phyloP scores from a whole-genome alignment of 1,140 invertebrate species.

The Camponotus floridanus region DNA sequence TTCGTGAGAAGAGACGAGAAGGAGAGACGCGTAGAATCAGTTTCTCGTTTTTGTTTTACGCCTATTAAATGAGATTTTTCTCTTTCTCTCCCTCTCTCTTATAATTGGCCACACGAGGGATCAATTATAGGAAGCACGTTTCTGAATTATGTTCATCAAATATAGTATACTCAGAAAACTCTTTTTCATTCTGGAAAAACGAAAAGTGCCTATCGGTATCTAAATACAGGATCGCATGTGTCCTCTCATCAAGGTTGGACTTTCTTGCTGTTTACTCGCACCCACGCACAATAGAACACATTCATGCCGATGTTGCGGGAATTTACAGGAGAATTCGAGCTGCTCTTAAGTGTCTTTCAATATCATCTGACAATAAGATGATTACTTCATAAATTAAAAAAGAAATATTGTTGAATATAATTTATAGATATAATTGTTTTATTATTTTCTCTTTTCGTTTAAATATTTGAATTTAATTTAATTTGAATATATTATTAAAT shows the following conservation, averaged over 20 bases:
- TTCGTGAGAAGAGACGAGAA: constrained; percentile 4
- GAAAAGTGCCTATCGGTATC: constrained; percentile 35
- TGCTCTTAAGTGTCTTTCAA: not conserved
- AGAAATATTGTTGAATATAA: not conserved
- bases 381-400: not conserved
- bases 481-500: too few relatives aligned
- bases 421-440: not conserved
- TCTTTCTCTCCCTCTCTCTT: not conserved
- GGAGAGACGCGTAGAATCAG: constrained; percentile 3
- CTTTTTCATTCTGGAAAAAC: constrained; percentile 29
- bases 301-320: not conserved
- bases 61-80: constrained; percentile 22
- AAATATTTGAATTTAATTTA: not conserved
- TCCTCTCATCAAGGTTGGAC: constrained; percentile 53
- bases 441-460: too few relatives aligned
- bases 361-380: constrained; percentile 1
- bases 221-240: constrained; percentile 49
- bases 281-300: constrained; percentile 11
- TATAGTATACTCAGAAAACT: constrained; percentile 11
- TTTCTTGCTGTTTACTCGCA: constrained; percentile 37
- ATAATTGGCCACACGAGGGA: constrained; percentile 30
- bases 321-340: not conserved
- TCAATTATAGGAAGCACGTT: constrained; percentile 9
- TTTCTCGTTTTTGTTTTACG: constrained; percentile 26
- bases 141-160: constrained; percentile 33